Percentiles rank a stretch among this genome's conserved stretches.
Conservation (phyloP, 35 echinoderm and acorn worm genomes). For the Anneissia japonica region DNA sequence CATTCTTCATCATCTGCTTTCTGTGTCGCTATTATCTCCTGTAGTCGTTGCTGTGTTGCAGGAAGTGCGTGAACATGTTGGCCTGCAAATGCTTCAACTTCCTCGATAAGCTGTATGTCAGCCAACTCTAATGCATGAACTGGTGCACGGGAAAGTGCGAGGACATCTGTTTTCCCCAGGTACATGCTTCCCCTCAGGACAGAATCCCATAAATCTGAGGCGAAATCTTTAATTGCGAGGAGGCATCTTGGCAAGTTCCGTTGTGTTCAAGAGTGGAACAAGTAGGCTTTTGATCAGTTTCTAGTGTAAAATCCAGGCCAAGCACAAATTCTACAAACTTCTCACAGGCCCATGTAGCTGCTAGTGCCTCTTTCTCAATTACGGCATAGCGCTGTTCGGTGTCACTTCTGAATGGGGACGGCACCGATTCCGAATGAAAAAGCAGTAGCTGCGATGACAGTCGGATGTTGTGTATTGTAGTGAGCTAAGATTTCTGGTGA, state of each 20-base stretch:
- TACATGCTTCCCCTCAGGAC: too few species aligned
- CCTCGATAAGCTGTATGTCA: neutral
- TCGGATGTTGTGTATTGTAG: neutral
- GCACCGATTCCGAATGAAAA: too few species aligned
- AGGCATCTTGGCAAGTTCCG: neutral
- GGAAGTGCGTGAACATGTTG: neutral
- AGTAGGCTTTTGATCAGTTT: neutral
- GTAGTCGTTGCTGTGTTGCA: neutral
- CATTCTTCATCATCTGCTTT: constrained; percentile 40
- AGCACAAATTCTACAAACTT: neutral
- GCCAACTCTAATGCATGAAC: too few species aligned
- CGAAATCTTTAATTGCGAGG: too few species aligned
- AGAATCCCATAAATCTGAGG: too few species aligned
- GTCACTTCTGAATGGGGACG: neutral
- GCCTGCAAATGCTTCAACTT: neutral
- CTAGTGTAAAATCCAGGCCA: neutral
- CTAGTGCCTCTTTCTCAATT: neutral
- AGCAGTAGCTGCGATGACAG: neutral
- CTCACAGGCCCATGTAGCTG: neutral
- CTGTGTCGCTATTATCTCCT: constrained; percentile 22
- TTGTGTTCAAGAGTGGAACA: neutral
- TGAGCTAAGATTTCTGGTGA: neutral
- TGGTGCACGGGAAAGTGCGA: neutral
- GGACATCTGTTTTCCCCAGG: neutral
- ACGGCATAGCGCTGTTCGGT: neutral